phyloP scores from a whole-genome alignment of 2,113 vertebrate genomes.

The Hypanus sabinus region DNA sequence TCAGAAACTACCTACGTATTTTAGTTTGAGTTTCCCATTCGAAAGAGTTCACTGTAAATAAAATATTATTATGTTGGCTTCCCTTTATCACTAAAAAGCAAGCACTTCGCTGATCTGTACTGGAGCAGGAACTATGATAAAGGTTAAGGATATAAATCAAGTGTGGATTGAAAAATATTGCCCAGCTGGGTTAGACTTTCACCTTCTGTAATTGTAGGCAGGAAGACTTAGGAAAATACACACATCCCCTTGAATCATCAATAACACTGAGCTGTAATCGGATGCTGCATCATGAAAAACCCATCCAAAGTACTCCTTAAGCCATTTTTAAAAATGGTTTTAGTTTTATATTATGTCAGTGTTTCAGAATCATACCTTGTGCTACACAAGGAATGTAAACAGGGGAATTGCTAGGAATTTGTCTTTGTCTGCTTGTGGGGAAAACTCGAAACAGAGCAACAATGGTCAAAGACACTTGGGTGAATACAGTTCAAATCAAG shows the following conservation, averaged over 20 bases:
- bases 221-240: background rate
- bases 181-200: background rate
- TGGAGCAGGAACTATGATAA: background rate
- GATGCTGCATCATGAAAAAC: background rate
- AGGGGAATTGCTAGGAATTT: background rate
- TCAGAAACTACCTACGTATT: background rate
- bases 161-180: background rate
- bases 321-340: background rate
- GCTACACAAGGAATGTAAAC: background rate
- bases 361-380: background rate
- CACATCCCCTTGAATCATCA: background rate
- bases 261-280: background rate
- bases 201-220: background rate
- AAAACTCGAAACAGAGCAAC: background rate
- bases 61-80: constrained; percentile 3
- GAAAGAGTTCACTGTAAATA: background rate
- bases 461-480: background rate
- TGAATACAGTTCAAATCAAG: background rate
- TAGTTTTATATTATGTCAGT: background rate
- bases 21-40: background rate
- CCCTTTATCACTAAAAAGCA: background rate
- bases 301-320: background rate
- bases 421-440: background rate
- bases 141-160: constrained; percentile 13
- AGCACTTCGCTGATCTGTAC: background rate